phyloP scores from a whole-genome alignment of 2,888 invertebrate genomes.

The Sylvicola fuscatus region DNA sequence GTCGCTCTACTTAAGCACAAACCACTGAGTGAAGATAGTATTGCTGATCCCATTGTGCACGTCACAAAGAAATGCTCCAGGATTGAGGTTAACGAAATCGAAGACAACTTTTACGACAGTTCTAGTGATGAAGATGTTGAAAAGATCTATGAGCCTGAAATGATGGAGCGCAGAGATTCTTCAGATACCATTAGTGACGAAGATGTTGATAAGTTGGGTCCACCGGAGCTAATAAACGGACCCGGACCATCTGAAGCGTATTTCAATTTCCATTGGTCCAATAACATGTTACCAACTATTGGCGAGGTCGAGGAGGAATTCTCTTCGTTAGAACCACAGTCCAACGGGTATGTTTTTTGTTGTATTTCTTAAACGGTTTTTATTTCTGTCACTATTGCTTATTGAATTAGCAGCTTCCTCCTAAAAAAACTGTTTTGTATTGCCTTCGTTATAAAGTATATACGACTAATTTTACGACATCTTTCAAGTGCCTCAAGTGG shows the following conservation, averaged over 20 bases:
- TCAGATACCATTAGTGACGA: conserved; percentile 10
- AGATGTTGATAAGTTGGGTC: conserved; percentile 24
- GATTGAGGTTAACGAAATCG: conserved; percentile 9
- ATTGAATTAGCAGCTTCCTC: no score
- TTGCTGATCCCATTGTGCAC: no score
- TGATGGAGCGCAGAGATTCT: conserved; percentile 3
- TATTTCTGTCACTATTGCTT: background rate
- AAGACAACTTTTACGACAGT: conserved; percentile 6
- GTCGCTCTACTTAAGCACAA: conserved; percentile 18
- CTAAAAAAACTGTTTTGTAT: no score
- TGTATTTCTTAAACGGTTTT: background rate
- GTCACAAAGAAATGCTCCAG: no score
- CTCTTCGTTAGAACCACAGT: conserved; percentile 20
- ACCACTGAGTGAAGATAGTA: conserved; percentile 13
- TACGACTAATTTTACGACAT: no score
- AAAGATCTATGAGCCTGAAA: conserved; percentile 15
- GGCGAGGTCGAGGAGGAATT: conserved; percentile 26
- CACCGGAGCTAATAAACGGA: conserved; percentile 23
- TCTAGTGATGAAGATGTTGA: conserved; percentile 15
- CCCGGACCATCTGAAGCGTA: conserved; percentile 26
- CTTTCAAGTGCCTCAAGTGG: no score
- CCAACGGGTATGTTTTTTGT: conserved; percentile 4
- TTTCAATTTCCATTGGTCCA: conserved; percentile 24
- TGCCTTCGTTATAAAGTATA: no score
- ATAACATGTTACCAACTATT: conserved; percentile 25